Evolutionary conservation across 2,113 vertebrate genomes (phyloP).

Genomic region (Cynocephalus volans): DNA sequence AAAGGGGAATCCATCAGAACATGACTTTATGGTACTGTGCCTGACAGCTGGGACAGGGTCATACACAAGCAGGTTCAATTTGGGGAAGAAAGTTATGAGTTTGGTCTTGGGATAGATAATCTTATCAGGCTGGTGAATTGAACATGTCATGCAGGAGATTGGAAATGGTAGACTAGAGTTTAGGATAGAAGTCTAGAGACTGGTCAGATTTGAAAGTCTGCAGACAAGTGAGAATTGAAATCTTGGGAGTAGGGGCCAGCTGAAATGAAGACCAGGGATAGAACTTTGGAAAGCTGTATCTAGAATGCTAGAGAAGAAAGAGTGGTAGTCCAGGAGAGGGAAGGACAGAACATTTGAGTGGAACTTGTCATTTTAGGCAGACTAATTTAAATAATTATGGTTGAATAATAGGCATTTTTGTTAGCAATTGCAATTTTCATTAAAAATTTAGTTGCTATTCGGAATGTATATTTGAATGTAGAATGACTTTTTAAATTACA

Average conservation of each 20-base stretch:
- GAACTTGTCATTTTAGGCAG: not conserved
- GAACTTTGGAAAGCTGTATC: fast-evolving
- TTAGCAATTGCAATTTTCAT: slow-evolving; percentile 33
- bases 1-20: not conserved
- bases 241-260: not conserved
- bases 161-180: not conserved
- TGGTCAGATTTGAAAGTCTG: not conserved
- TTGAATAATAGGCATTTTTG: not conserved
- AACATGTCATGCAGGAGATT: not conserved
- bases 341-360: not conserved
- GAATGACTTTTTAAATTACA: slow-evolving; percentile 73
- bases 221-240: not conserved
- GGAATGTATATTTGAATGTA: not conserved
- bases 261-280: not conserved
- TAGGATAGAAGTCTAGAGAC: not conserved
- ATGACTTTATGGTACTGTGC: not conserved
- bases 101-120: not conserved
- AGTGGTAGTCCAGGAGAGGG: fast-evolving
- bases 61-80: not conserved
- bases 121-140: not conserved
- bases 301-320: not conserved
- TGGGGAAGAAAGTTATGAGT: not conserved
- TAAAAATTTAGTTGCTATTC: slow-evolving; percentile 24
- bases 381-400: not conserved
- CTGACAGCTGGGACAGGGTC: not conserved